These are phyloP conservation scores for Cartodere bifasciata DNA, from an alignment of 2,888 invertebrate genomes.

Conservation along the genomic window DNA sequence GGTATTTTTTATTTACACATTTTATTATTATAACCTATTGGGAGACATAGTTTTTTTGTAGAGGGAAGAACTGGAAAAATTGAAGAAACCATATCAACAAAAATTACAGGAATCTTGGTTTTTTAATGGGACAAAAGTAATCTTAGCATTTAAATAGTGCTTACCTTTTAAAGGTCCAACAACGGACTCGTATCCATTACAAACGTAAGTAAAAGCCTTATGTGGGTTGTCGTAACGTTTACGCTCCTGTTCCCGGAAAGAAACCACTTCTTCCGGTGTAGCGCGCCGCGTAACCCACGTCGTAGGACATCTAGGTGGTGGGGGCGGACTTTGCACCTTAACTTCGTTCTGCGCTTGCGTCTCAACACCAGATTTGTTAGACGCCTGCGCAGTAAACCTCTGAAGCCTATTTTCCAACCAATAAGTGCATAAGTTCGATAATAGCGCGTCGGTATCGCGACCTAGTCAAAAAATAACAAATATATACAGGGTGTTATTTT, in stretches of 20 bases:
- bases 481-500: too few species aligned
- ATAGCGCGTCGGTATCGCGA: conserved; percentile 73
- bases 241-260: conserved; percentile 70
- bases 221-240: conserved; percentile 79
- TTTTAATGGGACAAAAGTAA: too few species aligned
- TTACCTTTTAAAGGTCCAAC: conserved; percentile 55
- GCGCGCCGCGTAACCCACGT: conserved; percentile 75
- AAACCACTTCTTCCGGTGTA: conserved; percentile 59
- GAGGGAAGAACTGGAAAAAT: too few species aligned
- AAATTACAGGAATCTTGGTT: too few species aligned
- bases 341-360: too few species aligned
- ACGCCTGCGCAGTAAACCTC: conserved; percentile 27
- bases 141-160: too few species aligned
- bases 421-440: conserved; percentile 61
- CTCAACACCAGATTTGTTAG: conserved; percentile 29
- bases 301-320: conserved; percentile 52
- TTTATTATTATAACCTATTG: too few species aligned
- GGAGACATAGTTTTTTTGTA: too few species aligned
- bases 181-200: conserved; percentile 75
- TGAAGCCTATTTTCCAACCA: conserved; percentile 59
- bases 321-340: conserved; percentile 38
- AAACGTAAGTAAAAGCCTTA: conserved; percentile 78
- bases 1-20: too few species aligned
- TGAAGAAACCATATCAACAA: too few species aligned
- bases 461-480: too few species aligned